Evolutionary conservation across 2,888 invertebrate genomes (phyloP), one percentile per base, ranked within the genome.

Genomic region (Conus canariensis): DNA sequence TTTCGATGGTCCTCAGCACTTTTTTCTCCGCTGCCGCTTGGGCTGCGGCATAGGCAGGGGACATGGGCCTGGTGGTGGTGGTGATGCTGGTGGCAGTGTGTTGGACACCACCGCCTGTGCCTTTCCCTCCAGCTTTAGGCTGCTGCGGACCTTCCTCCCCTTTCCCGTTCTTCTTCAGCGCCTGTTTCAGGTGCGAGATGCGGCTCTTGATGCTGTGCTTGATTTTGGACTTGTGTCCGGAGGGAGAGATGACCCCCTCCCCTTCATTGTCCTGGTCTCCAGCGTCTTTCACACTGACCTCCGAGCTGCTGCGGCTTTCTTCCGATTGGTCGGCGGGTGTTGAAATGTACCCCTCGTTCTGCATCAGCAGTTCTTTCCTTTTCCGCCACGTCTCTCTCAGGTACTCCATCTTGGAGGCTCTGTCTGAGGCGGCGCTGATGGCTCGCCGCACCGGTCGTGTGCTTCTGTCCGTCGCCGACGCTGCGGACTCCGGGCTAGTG

Each of bases 371-470:
- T 67, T 92, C 92, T 30, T 91, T 92, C 70, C 92, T 70, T 30
- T 89, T 91, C 30, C 91, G 90, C 92, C 92, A 92, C 59, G 87
- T 92, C 60, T 92, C 91, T 19, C 91, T 9, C 60, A 92, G 90
- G 77, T 91, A 90, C 60, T 92, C 91, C 80, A 92, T 92, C 67
- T 92, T 92, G n/a, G 91, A 67, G 30, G 85, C 90, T 14, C 70
- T 87, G 87, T 92, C 91, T 3, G 91, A 86, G 7, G 86, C 92
- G 80, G 87, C 85, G 77, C 91, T 92, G 85, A 92, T 89, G 14
- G 91, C 89, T 56, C 90, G 60, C 22, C 91, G 70, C 6, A 90
- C 64, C 6, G 88, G 90, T 25, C 89, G 85, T 7, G 89, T 77
- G 58, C 25, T 58, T 9, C 56, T 25, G 10, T 89, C 89, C 14